Evolutionary conservation across 2,797 vertebrate species (phyloP).

Genomic region (Esox lucius): DNA sequence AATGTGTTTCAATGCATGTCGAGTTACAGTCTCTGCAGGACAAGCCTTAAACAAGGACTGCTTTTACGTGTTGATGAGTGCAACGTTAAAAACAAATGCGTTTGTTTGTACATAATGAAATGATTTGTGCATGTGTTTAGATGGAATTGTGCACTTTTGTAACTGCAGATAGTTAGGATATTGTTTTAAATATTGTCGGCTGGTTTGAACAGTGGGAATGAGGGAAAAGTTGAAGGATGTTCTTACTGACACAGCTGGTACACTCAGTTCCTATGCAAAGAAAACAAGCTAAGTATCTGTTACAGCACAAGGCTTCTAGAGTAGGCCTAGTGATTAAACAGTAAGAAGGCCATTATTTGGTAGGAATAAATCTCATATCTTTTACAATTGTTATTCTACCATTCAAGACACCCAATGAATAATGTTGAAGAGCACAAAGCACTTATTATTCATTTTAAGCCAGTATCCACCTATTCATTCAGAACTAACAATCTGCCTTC

Average conservation of each 20-base stretch:
- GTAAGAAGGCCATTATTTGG: not conserved
- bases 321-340: too few species aligned
- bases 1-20: constrained; percentile 79
- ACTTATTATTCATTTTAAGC: not conserved
- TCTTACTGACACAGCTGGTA: constrained; percentile 40
- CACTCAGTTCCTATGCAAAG: constrained; percentile 69
- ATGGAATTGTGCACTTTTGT: constrained; percentile 63
- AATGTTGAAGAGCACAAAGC: constrained; percentile 14
- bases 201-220: constrained; percentile 14
- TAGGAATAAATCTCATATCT: not conserved
- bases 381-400: not conserved
- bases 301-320: constrained; percentile 8
- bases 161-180: constrained; percentile 33
- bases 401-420: not conserved
- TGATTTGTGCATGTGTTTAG: constrained; percentile 54
- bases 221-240: constrained; percentile 23
- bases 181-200: constrained; percentile 39
- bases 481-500: not conserved
- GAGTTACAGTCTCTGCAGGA: constrained; percentile 56
- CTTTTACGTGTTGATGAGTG: constrained; percentile 49
- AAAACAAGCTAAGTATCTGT: constrained; percentile 26
- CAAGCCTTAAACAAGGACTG: constrained; percentile 61
- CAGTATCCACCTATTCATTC: constrained; percentile 4
- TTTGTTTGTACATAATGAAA: constrained; percentile 55
- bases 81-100: constrained; percentile 29